phyloP scores from a whole-genome alignment of 2,797 vertebrate genomes.

The Cyprinodon diabolis region DNA sequence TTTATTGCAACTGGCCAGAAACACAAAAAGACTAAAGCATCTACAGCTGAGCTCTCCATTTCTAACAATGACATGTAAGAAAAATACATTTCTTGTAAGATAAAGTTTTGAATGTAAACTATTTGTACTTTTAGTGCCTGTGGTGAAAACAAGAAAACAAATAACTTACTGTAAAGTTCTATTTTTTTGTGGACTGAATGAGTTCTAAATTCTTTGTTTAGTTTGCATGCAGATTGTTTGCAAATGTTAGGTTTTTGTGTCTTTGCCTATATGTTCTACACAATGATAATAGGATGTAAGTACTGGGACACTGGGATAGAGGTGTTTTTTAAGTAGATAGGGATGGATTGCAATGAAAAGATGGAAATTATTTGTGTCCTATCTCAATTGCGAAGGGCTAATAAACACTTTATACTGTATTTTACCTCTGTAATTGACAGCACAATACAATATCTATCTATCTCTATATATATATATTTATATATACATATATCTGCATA shows the following conservation, averaged over 20 bases:
- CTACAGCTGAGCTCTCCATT: background rate
- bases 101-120: constrained; percentile 64
- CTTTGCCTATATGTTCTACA: constrained; percentile 27
- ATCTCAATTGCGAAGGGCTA: constrained; percentile 74
- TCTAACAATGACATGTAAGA: background rate
- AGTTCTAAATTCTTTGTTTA: constrained; percentile 29
- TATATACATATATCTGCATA: background rate
- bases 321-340: constrained; percentile 2
- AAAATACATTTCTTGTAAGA: constrained; percentile 12
- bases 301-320: constrained; percentile 32
- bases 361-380: constrained; percentile 38
- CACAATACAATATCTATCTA: constrained; percentile 13
- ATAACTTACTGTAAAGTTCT: constrained; percentile 28
- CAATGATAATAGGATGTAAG: constrained; percentile 15
- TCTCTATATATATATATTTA: background rate
- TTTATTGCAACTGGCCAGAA: background rate
- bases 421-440: constrained; percentile 62
- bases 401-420: constrained; percentile 42
- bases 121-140: constrained; percentile 64
- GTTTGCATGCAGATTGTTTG: constrained; percentile 55
- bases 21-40: background rate
- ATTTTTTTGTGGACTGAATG: constrained; percentile 3
- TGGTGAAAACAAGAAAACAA: constrained; percentile 18
- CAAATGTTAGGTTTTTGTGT: constrained; percentile 44
- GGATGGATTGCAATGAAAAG: background rate